phyloP scores from a whole-genome alignment of 2,113 vertebrate genomes.

The Lichenostomus cassidix region DNA sequence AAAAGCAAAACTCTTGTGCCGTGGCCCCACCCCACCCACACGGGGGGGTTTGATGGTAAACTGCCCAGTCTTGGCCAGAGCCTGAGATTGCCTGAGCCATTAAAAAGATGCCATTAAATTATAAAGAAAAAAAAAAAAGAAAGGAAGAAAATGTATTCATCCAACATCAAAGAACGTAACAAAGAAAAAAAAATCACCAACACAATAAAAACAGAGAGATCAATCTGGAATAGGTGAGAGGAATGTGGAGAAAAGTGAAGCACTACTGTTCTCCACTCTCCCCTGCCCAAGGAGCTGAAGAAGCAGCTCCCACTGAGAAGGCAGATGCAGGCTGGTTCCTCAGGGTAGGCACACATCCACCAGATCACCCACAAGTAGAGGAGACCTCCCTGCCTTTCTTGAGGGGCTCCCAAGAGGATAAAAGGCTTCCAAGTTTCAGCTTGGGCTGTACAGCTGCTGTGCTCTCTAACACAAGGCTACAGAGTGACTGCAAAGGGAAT shows the following conservation, averaged over 20 bases:
- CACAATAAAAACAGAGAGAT: neutral
- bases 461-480: neutral
- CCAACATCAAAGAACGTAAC: neutral
- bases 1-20: neutral
- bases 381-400: neutral
- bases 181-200: neutral
- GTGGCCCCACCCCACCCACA: neutral
- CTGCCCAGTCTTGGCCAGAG: neutral
- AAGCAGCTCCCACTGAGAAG: neutral
- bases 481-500: neutral
- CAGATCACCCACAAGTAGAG: rapidly evolving
- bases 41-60: neutral
- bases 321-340: neutral
- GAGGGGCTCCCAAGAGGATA: neutral
- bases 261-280: neutral
- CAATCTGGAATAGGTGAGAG: neutral
- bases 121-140: neutral
- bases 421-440: neutral
- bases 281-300: neutral
- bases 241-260: neutral
- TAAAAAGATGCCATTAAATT: neutral
- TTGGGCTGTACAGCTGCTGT: neutral
- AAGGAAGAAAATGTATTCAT: neutral
- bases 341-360: neutral
- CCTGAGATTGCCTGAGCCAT: neutral